phyloP scores from a whole-genome alignment of 2,797 vertebrate species.

The Thripadectes ignobilis region DNA sequence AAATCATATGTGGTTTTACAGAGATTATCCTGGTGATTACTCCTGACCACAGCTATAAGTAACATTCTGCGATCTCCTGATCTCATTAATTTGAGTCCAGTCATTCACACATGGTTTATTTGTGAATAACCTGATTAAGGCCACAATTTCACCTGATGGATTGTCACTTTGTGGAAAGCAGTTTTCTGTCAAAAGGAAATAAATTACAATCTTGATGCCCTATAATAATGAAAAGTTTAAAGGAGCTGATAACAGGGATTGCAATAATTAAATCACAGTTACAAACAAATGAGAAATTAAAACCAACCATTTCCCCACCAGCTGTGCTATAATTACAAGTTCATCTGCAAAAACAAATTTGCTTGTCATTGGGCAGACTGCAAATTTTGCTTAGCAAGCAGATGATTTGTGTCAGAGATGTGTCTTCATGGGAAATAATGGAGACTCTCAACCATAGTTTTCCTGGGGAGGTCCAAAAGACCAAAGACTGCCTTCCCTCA shows the following conservation, averaged over 20 bases:
- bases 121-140: not conserved
- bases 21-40: not conserved
- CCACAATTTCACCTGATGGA: not conserved
- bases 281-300: conserved; percentile 35
- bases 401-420: not conserved
- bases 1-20: not conserved
- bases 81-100: not conserved
- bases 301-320: not conserved
- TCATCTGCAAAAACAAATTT: conserved; percentile 21
- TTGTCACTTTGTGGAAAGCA: not conserved
- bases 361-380: not conserved
- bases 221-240: conserved; percentile 10
- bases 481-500: not conserved
- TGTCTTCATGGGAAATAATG: not conserved
- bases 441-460: not conserved
- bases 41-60: not conserved
- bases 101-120: not conserved
- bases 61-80: not conserved
- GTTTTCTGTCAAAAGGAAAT: conserved; percentile 14
- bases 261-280: conserved; percentile 22
- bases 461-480: not conserved
- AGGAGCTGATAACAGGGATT: conserved; percentile 1
- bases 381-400: not conserved
- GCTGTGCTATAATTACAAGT: conserved; percentile 5
- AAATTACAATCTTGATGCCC: not conserved